A percentile compares a stretch with the other conserved stretches of the same genome.
phyloP scores from a whole-genome alignment of 2,113 vertebrate species.

The Ibidorhyncha struthersii region DNA sequence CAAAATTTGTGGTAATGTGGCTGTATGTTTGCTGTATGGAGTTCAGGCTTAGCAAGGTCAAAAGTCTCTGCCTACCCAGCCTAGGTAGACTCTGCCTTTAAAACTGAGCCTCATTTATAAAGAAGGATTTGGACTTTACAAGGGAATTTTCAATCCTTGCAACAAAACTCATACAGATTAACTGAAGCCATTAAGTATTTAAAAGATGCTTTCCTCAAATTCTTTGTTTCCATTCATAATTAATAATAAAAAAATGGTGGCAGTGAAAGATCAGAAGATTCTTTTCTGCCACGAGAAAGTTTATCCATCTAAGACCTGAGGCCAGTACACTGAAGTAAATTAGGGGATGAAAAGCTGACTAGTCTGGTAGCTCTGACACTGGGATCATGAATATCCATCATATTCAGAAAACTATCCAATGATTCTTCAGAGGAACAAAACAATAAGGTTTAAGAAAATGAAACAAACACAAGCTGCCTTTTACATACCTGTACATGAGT shows the following conservation, averaged over 20 bases:
- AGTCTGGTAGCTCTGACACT: background rate
- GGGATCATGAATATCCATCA: background rate
- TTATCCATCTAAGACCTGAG: background rate
- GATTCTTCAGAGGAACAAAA: background rate
- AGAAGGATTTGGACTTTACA: background rate
- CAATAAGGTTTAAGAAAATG: background rate
- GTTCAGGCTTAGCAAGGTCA: background rate
- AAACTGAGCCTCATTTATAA: background rate
- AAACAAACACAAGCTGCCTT: background rate
- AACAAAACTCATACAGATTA: background rate
- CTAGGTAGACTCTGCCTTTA: background rate
- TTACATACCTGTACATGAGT: constrained; percentile 79
- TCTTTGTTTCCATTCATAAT: background rate
- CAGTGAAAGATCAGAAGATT: background rate
- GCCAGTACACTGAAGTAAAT: background rate
- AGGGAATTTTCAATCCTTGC: background rate
- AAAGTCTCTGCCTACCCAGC: background rate
- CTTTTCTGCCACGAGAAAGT: background rate
- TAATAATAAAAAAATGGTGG: background rate
- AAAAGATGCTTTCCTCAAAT: background rate
- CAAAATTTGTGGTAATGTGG: background rate
- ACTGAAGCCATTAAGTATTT: background rate
- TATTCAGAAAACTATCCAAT: background rate
- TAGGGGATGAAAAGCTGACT: background rate
- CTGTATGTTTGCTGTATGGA: background rate